Evolutionary conservation across 2,113 vertebrate genomes (phyloP), one percentile per base, ranked within the genome.

Genomic region (Theropithecus gelada): DNA sequence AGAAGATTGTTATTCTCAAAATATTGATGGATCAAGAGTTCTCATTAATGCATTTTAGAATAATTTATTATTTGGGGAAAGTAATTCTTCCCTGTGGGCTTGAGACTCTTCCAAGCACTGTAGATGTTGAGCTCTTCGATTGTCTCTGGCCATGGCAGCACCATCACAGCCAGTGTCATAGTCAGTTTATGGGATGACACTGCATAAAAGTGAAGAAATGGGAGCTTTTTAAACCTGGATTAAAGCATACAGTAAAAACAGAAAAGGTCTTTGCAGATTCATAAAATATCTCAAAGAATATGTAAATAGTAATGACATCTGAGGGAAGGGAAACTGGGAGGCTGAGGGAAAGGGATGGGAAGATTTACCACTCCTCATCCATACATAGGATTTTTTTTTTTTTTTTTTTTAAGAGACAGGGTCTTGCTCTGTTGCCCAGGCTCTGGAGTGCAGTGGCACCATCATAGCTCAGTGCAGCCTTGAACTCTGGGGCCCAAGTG

Each of bases 1-100:
- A 48, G 70, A 90, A 66, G 25, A 52, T 88, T 50, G 4, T 91
- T 59, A 82, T 94, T 93, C 52, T 94, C 32, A 88, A 95, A 64
- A n/a, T 55, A 89, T 0, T 52, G 43, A 40, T 87, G 40, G n/a
- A n/a, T 55, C 16, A 66, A 78, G 38, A 43, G 27, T 75, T 93
- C 22, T 59, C 38, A 40, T 76, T 76, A 43, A 35, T 79, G n/a
- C 32, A 50, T 55, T 95, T 96, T 73, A 76, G 59, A 86, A 14
- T 94, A 90, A 57, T 80, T 73, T 13, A 22, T 95, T 38, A 23
- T 70, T 4, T 68, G 81, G 45, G 35, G n/a, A 25, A 25, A 45
- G 6, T 48, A 14, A 8, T 50, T 95, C 30, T 85, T 38, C 48
- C 35, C n/a, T 76, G 32, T 66, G 48, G 73, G 40, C 32, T 87